Evolutionary conservation across 2,888 invertebrate species (phyloP), one percentile per base, ranked within the genome.

Genomic region (Drosophila trichaetosa): DNA sequence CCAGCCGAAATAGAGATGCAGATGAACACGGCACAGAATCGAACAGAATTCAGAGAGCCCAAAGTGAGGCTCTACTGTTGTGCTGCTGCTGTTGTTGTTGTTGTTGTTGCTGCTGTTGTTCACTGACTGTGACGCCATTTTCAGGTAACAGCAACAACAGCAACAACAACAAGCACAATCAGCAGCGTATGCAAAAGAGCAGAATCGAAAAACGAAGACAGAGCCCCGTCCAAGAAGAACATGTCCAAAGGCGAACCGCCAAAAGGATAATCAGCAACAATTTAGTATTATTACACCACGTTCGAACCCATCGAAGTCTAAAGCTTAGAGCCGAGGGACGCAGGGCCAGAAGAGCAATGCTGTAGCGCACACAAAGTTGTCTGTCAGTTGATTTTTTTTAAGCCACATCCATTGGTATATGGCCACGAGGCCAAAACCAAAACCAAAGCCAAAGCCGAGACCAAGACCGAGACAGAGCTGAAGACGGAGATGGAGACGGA

Each of bases 251-350:
- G 89, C 78, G 80, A 90, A 91, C 91, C 91, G 91, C 90, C 91
- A 90, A 91, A 92, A 91, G 92, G 92, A 92, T 92, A 92, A 92
- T 92, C 92, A 92, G 92, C 91, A 92, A 92, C 92, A 92, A 92
- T 92, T 92, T 92, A 92, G 91, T 92, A 91, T 92, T 92, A 92
- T 92, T 92, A 92, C 91, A 92, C 92, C 90, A 91, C 87, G 90
- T 88, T 88, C 86, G 87, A 84, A 89, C 79, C 87, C 87, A 87
- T 87, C 87, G 85, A 83, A 78, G 77, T 78, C 65, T 61, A 56
- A 78, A 78, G 51, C 53, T 27, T 34, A 49, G 59, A 51, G 31
- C 18, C 31, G 31, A 36, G 31, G 21, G 18, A 18, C 10, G n/a
- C 10, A 4, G 31, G 8, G 27, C 33, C 33, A 11, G 53, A 16